Base-by-base conservation (phyloP, 2,797 vertebrate genomes). In the Clarias platycephalus region DNA sequence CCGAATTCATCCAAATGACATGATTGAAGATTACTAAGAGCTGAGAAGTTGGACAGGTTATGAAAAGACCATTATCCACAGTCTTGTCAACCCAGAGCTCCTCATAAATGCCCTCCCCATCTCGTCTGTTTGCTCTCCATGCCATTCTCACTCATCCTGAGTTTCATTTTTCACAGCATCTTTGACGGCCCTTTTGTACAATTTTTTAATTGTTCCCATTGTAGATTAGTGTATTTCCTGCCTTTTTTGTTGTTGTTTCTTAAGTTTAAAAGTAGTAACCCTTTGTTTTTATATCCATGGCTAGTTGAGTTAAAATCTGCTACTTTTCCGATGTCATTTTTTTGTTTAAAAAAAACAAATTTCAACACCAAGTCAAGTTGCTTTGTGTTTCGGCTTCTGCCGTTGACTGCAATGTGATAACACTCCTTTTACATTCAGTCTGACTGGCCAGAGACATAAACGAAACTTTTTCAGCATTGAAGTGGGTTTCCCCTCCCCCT, bases 391-490 rank as follows among this genome's bases (percentile, higher is more conserved):
- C 91, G 60, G 60, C 83, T 37, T 93, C 93, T 91, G 94, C 82
- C 95, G 94, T 95, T 96, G 96, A 95, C 95, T 95, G 94, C 90
- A 95, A 98, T 98, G 97, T 97, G 96, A 96, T 96, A 95, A 95
- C 96, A 95, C 96, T 92, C 86, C 87, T 90, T 93, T 94, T 94
- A 95, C 97, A 97, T 97, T 96, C 95, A 92, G 94, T 96, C 96
- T 95, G 95, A 97, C 96, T 96, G 91, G 95, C 96, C 95, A 95
- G 94, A 95, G 83, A 87, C 91, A 91, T 86, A 88, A 88, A 90
- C 83, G 88, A 93, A 93, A 90, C 92, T 95, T 95, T 96, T 94
- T 96, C 95, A 96, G 96, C 96, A 95, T 94, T 95, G 94, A 96
- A 97, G 95, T 95, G 95, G 97, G 97, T 96, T 92, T 92, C 91